Percentiles rank a stretch among this genome's conserved stretches.
Conservation (phyloP, 2,888 invertebrate genomes). For the Thalpophila matura region DNA sequence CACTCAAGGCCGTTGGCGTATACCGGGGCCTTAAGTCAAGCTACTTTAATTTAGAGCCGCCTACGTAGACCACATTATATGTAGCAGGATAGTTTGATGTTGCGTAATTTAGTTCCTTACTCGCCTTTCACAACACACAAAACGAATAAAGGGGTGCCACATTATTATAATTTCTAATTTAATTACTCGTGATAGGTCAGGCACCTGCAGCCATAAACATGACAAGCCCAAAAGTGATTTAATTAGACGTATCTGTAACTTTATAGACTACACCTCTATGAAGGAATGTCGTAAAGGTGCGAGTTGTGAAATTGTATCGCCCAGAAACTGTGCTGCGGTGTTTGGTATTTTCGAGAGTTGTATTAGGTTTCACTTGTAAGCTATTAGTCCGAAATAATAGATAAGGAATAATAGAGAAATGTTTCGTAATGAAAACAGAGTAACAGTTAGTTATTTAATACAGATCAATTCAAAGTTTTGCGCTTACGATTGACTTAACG, state of each 20-base stretch:
- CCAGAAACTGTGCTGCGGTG: not conserved
- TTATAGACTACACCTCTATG: constrained; percentile 11
- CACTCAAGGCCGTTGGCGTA: no score
- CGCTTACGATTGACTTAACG: no score
- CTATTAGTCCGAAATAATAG: not conserved
- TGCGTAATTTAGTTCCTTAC: no score
- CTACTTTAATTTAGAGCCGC: no score
- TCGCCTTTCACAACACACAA: not conserved
- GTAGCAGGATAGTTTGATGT: no score
- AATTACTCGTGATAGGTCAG: constrained; percentile 52
- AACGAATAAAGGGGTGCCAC: constrained; percentile 6
- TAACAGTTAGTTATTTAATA: no score
- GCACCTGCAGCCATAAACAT: constrained; percentile 24
- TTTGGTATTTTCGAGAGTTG: constrained; percentile 10
- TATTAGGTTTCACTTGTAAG: constrained; percentile 1
- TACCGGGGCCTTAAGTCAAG: no score
- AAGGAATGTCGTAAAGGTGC: constrained; percentile 24
- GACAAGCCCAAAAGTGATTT: constrained; percentile 24
- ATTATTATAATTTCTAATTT: constrained; percentile 16
- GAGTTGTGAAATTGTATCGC: constrained; percentile 40
- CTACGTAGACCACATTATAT: no score
- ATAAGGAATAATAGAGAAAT: not conserved
- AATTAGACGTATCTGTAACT: constrained; percentile 12
- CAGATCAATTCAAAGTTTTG: no score
- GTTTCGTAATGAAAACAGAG: not conserved